A percentile compares a stretch with the other conserved stretches of the same genome.
phyloP scores from a whole-genome alignment of 2,113 vertebrate species.

The Marmota monax region DNA sequence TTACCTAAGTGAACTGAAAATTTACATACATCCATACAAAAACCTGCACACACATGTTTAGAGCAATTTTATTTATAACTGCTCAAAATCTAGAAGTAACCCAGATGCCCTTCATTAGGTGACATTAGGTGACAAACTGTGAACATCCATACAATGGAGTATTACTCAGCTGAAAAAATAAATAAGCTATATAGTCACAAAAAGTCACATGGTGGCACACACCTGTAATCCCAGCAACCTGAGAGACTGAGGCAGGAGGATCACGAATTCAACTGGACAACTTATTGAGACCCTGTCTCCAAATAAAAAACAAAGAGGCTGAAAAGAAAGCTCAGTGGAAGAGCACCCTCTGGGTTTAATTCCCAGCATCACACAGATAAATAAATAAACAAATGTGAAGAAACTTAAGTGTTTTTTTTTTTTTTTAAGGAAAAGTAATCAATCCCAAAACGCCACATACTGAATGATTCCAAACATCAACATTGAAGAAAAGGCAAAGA shows the following conservation, averaged over 20 bases:
- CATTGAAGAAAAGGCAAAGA: not conserved
- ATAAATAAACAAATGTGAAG: not conserved
- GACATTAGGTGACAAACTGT: not conserved
- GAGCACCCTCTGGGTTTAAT: not conserved
- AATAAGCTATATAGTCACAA: not conserved
- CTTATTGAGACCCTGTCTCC: no score
- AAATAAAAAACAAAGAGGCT: no score
- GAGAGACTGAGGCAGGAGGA: not conserved
- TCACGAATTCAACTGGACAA: not conserved
- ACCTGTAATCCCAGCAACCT: not conserved
- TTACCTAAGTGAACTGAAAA: not conserved
- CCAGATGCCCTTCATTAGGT: not conserved
- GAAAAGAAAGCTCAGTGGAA: no score
- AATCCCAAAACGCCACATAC: not conserved
- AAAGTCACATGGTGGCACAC: not conserved
- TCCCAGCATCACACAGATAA: not conserved
- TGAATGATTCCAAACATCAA: not conserved
- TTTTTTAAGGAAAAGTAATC: constrained; percentile 19
- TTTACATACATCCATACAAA: not conserved
- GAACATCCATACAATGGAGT: not conserved
- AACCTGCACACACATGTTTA: not conserved
- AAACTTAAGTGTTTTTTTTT: constrained; percentile 9
- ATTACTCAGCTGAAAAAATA: constrained; percentile 31
- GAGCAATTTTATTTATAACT: not conserved
- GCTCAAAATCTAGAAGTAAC: constrained; percentile 29